A percentile compares a stretch with the other conserved stretches of the same genome.
phyloP scores from a whole-genome alignment of 2,797 vertebrate genomes.

The Triplophysa bombifrons region DNA sequence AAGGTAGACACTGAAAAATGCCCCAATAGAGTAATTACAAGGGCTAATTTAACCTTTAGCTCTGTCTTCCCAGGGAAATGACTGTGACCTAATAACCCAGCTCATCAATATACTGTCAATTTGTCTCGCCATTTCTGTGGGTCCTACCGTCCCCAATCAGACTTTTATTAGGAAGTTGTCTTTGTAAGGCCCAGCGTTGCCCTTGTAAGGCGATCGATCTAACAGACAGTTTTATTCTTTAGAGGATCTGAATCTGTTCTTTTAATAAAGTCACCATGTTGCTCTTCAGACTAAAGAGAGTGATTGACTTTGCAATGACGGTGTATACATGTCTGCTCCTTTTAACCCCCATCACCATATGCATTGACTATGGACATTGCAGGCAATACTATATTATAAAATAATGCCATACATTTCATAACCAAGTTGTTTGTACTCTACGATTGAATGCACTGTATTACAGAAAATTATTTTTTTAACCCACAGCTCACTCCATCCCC shows the following conservation, averaged over 20 bases:
- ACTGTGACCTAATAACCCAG: slow-evolving; percentile 71
- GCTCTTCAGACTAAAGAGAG: slow-evolving; percentile 35
- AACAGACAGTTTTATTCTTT: slow-evolving; percentile 40
- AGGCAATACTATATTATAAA: neutral
- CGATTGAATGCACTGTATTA: too few species aligned
- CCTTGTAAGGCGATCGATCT: slow-evolving; percentile 60
- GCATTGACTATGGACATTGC: slow-evolving; percentile 10
- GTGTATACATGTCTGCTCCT: slow-evolving; percentile 22
- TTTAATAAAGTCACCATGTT: slow-evolving; percentile 55
- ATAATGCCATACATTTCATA: neutral
- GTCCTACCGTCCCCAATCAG: slow-evolving; percentile 54
- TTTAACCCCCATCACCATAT: slow-evolving; percentile 8
- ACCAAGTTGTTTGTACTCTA: neutral
- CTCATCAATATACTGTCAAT: slow-evolving; percentile 72
- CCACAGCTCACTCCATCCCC: too few species aligned
- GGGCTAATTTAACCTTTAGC: slow-evolving; percentile 78
- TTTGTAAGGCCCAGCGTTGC: slow-evolving; percentile 49
- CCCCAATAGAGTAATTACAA: slow-evolving; percentile 71
- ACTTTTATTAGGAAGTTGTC: slow-evolving; percentile 64
- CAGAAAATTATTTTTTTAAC: too few species aligned
- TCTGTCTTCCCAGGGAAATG: slow-evolving; percentile 71
- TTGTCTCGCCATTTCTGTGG: slow-evolving; percentile 40
- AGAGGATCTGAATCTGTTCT: slow-evolving; percentile 53
- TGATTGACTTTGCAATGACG: slow-evolving; percentile 37
- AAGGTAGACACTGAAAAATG: slow-evolving; percentile 63